Base-by-base conservation (phyloP, 2,797 vertebrate species). In the Todus mexicanus region DNA sequence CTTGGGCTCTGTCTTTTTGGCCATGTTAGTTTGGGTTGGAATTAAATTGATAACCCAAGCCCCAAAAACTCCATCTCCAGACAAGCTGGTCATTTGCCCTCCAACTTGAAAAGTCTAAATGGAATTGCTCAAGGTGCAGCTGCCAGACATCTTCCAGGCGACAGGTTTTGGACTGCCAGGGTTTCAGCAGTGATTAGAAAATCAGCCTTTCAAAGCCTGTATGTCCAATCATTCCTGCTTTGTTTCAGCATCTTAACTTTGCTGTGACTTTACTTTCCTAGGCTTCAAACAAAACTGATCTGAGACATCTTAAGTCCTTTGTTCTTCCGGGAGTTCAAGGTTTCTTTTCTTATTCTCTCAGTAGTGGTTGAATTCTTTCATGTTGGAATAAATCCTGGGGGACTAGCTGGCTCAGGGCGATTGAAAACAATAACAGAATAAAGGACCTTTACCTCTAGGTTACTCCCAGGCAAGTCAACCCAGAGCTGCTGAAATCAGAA, bases 191-290 rank as follows among this genome's bases (percentile, higher is more conserved):
- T 35, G 59, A 25, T 74, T 74, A 91, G 37, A 57, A 91, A 86
- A 73, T 56, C 47, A 77, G 27, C 61, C 79, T 92, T 94, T 90
- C 92, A 92, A 89, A 94, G 76, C 51, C 71, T 82, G 18, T 23
- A 73, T 86, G 89, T 82, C 94, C 92, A 93, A 81, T 76, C 91
- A 85, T 26, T 76, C 56, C 61, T 81, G 89, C 89, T 94, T 94
- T 91, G 89, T 95, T 95, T 96, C 95, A 91, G 92, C 89, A 93
- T 95, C 92, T 92, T 92, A 93, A 92, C 95, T 95, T 94, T 86
- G 70, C 89, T 93, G 60, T 88, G 89, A 86, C 92, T 95, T 95
- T 87, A 94, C 84, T 85, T 93, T 95, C 81, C 61, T 35, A 19
- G 57, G 90, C 92, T 94, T 96, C 94, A 95, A 86, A 96, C 65